These are phyloP conservation scores for Synanthedon myopaeformis DNA, from an alignment of 2,888 invertebrate genomes.

Conservation along the genomic window DNA sequence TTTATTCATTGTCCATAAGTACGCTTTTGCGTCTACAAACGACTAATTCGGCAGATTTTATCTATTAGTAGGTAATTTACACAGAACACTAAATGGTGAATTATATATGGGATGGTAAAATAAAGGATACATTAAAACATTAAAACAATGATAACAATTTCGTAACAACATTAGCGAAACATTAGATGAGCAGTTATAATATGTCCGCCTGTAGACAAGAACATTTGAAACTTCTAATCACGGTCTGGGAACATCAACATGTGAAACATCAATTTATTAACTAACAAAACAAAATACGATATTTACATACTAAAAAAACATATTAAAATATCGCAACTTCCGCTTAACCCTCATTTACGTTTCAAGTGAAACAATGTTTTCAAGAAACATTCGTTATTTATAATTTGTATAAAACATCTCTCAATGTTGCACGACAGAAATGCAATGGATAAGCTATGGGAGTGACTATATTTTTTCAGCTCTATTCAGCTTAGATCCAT, in stretches of 20 bases:
- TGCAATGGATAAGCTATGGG: too few species aligned
- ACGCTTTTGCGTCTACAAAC: constrained; percentile 41
- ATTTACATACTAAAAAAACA: neutral
- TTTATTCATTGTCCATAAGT: constrained; percentile 27
- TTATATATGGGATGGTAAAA: constrained; percentile 8
- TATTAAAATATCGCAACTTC: constrained; percentile 53
- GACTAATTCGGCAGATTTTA: constrained; percentile 63
- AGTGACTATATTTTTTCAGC: too few species aligned
- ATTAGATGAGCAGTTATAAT: constrained; percentile 2
- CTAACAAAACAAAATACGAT: constrained; percentile 48
- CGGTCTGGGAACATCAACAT: constrained; percentile 57
- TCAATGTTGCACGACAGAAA: too few species aligned
- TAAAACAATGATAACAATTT: constrained; percentile 4
- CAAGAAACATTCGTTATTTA: too few species aligned
- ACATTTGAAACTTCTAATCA: constrained; percentile 22
- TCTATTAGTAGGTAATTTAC: constrained; percentile 35
- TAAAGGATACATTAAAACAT: constrained; percentile 4
- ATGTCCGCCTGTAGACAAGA: neutral
- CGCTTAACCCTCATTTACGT: neutral
- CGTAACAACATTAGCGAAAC: constrained; percentile 6
- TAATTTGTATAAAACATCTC: too few species aligned
- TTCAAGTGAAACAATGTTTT: too few species aligned
- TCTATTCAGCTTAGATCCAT: too few species aligned
- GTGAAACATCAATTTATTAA: constrained; percentile 59
- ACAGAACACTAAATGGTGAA: constrained; percentile 59